A percentile compares a stretch with the other conserved stretches of the same genome.
phyloP scores from a whole-genome alignment of 1,140 invertebrate genomes.

The Ericerus pela region DNA sequence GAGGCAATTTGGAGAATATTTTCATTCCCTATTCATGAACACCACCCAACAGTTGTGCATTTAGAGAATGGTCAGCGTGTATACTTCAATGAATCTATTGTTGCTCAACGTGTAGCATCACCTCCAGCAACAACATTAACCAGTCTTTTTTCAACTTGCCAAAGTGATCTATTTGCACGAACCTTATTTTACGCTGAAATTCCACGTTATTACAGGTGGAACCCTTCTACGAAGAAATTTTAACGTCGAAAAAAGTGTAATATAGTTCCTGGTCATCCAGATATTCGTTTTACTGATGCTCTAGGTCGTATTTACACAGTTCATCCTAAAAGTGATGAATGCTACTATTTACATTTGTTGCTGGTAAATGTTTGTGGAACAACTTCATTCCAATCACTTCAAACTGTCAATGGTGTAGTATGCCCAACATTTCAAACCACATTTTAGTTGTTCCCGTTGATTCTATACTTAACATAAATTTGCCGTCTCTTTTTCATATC shows the following conservation, averaged over 20 bases:
- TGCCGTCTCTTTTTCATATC: no score
- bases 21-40: conserved; percentile 20
- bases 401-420: conserved; percentile 25
- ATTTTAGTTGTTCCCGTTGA: no score
- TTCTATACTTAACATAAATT: no score
- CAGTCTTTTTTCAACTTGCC: conserved; percentile 30
- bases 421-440: conserved; percentile 27
- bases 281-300: conserved; percentile 21
- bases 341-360: conserved; percentile 31
- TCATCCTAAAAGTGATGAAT: conserved; percentile 25
- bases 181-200: conserved; percentile 26
- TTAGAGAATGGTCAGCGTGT: conserved; percentile 2
- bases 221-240: conserved; percentile 22
- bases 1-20: conserved; percentile 34
- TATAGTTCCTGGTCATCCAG: conserved; percentile 24
- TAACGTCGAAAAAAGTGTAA: conserved; percentile 18
- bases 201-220: conserved; percentile 28
- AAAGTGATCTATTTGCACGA: conserved; percentile 25
- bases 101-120: conserved; percentile 19
- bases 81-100: conserved; percentile 22
- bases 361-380: conserved; percentile 31
- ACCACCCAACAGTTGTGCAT: conserved; percentile 20
- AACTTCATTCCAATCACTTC: conserved; percentile 29
- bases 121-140: conserved; percentile 31
- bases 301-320: conserved; percentile 29